phyloP scores from a whole-genome alignment of 2,797 vertebrate genomes.

The Hippoglossus hippoglossus region DNA sequence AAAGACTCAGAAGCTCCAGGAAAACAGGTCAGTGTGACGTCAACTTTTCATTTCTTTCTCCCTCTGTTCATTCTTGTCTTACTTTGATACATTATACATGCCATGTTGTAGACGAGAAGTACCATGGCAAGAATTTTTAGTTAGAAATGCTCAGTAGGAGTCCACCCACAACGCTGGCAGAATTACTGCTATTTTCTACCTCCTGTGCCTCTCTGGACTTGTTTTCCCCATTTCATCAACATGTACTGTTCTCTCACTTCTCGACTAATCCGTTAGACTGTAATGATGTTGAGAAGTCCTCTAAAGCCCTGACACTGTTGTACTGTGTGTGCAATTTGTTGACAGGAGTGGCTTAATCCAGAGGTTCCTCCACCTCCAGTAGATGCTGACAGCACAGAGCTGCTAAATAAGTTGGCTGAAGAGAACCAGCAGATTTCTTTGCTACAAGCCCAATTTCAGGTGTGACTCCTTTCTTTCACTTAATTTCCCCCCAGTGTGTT shows the following conservation, averaged over 20 bases:
- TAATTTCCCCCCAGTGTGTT: constrained; percentile 4
- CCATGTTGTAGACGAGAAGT: constrained; percentile 5
- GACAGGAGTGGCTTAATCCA: constrained; percentile 78
- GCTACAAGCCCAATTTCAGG: constrained; percentile 91
- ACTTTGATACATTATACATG: constrained; percentile 5
- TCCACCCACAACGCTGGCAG: constrained; percentile 20
- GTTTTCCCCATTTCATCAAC: constrained; percentile 12
- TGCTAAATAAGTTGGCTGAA: constrained; percentile 86
- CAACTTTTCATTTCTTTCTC: neutral
- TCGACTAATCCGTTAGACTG: neutral
- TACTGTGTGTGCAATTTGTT: constrained; percentile 34
- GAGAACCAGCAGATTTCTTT: constrained; percentile 88
- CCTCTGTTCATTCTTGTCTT: constrained; percentile 1
- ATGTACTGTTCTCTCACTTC: neutral
- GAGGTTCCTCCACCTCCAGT: constrained; percentile 51
- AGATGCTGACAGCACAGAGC: constrained; percentile 70
- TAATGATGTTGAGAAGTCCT: constrained; percentile 6
- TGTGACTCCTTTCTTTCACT: constrained; percentile 69
- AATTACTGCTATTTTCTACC: constrained; percentile 15
- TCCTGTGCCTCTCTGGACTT: constrained; percentile 16
- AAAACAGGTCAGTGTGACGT: constrained; percentile 72
- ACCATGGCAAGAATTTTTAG: constrained; percentile 19
- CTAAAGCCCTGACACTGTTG: constrained; percentile 24
- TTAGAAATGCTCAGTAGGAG: constrained; percentile 21
- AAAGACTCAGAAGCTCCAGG: constrained; percentile 66